Evolutionary conservation across 2,113 vertebrate species (phyloP).

Genomic region (Syngnathus typhle): DNA sequence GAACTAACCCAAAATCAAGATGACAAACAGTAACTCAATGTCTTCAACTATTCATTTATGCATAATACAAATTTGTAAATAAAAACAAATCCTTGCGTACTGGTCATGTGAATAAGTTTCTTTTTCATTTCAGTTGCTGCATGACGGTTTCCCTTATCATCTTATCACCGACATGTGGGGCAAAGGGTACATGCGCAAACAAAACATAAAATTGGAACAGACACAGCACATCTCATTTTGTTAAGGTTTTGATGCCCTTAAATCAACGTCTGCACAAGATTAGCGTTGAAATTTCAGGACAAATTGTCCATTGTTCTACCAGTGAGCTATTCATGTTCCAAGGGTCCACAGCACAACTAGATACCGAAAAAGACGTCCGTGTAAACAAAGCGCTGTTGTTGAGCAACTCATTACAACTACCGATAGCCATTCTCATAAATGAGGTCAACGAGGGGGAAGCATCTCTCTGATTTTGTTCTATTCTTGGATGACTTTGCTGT

Average conservation of each 20-base stretch:
- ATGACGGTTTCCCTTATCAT: not conserved
- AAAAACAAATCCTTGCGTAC: no score
- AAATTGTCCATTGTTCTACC: not conserved
- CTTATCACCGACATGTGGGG: not conserved
- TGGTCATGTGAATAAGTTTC: not conserved
- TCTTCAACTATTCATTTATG: no score
- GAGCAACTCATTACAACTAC: not conserved
- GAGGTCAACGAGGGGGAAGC: slow-evolving; percentile 1
- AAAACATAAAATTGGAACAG: not conserved
- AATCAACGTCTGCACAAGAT: not conserved
- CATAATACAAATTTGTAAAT: no score
- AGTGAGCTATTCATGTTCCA: not conserved
- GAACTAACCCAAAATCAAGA: not conserved
- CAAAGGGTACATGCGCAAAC: not conserved
- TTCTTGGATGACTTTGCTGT: slow-evolving; percentile 59
- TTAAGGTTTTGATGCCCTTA: not conserved
- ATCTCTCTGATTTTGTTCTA: slow-evolving; percentile 46
- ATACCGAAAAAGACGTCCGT: not conserved
- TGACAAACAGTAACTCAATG: not conserved
- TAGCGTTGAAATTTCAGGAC: not conserved
- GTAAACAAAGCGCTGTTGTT: not conserved
- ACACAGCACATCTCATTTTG: not conserved
- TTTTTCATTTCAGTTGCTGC: no score
- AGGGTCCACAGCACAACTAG: not conserved
- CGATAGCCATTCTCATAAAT: not conserved